Evolutionary conservation across 2,888 invertebrate genomes (phyloP), one percentile per base, ranked within the genome.

Genomic region (Lasioglossum malachurum): DNA sequence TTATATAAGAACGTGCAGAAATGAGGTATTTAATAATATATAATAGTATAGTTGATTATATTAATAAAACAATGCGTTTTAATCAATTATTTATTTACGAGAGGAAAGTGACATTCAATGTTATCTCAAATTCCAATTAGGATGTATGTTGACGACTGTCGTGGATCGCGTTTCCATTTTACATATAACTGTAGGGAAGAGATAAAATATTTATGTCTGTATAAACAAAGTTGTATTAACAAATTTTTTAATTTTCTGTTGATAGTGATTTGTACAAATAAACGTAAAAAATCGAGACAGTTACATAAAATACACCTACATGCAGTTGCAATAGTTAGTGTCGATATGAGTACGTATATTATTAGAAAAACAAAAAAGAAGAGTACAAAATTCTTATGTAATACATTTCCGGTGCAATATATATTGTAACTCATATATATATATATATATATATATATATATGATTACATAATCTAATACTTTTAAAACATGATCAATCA

Each of bases 401-500:
- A 38, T 77, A 76, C 77, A 71, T 78, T 74, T 82, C 27, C 19
- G 75, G 64, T 82, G 31, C 46, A 86, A 86, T 76, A 83, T 86
- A 86, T 76, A 83, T 86, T 78, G 44, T 79, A 75, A 77, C 78
- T 78, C 60, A 41, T 41, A 41, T 41, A 12, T 41, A 10, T 41
- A 80, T 49, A 49, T 49, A 49, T 49, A 49, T 49, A 41, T 41
- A 12, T 41, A 10, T 41, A 80, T 49, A 49, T 49, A 49, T 49
- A 49, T 49, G 49, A 49, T 49, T 60, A 78, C n/a, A n/a, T 73
- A 78, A 73, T 60, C 75, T 64, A 73, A 76, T 74, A 75, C 19
- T 71, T 86, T 80, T 49, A 46, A 82, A 86, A 74, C 77, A 80
- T 86, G 75, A 78, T 49, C 78, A 72, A 74, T 73, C 44, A 78